These are phyloP conservation scores for Eupithecia pulchellata DNA, from an alignment of 2,888 invertebrate genomes.

Conservation along the genomic window DNA sequence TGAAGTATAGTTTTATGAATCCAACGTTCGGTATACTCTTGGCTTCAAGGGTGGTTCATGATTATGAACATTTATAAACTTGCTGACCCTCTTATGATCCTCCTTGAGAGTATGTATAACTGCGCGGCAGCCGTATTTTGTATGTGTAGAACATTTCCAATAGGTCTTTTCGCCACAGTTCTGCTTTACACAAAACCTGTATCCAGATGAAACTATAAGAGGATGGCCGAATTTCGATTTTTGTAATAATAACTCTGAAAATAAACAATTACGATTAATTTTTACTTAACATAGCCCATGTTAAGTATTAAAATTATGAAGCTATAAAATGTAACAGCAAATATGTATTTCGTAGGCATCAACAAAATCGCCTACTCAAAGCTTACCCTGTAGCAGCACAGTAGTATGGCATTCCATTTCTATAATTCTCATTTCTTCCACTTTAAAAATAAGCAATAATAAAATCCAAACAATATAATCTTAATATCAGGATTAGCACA, in stretches of 20 bases:
- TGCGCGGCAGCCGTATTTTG: conserved; percentile 18
- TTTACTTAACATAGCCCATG: no score
- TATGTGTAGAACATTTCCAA: conserved; percentile 18
- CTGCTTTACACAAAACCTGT: neutral
- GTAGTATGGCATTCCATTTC: no score
- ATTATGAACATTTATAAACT: conserved; percentile 14
- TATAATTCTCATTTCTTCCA: no score
- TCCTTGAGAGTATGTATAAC: neutral
- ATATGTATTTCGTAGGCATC: no score
- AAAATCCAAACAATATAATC: no score
- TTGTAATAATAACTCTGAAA: neutral
- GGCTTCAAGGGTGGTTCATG: neutral
- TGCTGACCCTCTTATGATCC: neutral
- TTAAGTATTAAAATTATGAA: no score
- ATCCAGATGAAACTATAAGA: neutral
- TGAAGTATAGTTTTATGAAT: neutral
- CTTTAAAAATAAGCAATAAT: no score
- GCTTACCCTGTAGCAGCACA: no score
- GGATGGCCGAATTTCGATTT: neutral
- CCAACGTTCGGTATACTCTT: neutral
- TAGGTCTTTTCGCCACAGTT: neutral
- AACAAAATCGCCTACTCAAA: no score
- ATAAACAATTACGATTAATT: neutral
- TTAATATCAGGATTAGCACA: neutral
- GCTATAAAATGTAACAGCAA: no score